Evolutionary conservation across 2,113 vertebrate species (phyloP), one percentile per base, ranked within the genome.

Genomic region (Coracopsis vasa): DNA sequence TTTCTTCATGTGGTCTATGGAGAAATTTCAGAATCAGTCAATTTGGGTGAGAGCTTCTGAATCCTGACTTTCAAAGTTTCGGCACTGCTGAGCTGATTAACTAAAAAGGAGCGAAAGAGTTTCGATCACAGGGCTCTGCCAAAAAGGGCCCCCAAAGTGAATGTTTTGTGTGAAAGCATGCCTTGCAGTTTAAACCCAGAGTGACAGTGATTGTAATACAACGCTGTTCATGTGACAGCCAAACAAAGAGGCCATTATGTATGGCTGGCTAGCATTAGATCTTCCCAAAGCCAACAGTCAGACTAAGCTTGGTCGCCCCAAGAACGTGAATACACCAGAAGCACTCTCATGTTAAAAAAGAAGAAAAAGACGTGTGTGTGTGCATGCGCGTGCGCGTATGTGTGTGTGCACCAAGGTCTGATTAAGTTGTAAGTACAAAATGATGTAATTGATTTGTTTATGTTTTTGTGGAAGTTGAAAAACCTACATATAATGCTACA

Each of bases 241-340:
- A 33, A 86, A 98, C 97, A 98, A 98, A 98, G 97, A 96, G 93
- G 80, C 95, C 95, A 97, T 98, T 98, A 97, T 98, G 94, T 80
- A 42, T 6, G 96, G 69, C 96, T 97, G 97, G 94, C 97, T 96
- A 91, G 96, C 95, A 96, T 95, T 94, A 86, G 90, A 84, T 95
- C 95, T 80, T 64, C 73, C 93, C 87, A 92, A 61, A 94, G 96
- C 95, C 95, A 91, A 84, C 91, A 94, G 75, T 96, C 94, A 95
- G 87, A 86, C 95, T 80, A 82, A 95, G 94, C 95, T 94, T 87
- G 84, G 97, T 96, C 80, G 18, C 91, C 93, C 92, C 28, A 53
- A 97, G 93, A 97, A 97, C 62, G 48, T 92, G 97, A 96, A 95
- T 91, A 81, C 73, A 82, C 67, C 97, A 86, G 80, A 94, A 94